These are phyloP conservation scores for Pseudolaguvia tuberculata DNA, from an alignment of 2,113 vertebrate genomes.

Conservation along the genomic window DNA sequence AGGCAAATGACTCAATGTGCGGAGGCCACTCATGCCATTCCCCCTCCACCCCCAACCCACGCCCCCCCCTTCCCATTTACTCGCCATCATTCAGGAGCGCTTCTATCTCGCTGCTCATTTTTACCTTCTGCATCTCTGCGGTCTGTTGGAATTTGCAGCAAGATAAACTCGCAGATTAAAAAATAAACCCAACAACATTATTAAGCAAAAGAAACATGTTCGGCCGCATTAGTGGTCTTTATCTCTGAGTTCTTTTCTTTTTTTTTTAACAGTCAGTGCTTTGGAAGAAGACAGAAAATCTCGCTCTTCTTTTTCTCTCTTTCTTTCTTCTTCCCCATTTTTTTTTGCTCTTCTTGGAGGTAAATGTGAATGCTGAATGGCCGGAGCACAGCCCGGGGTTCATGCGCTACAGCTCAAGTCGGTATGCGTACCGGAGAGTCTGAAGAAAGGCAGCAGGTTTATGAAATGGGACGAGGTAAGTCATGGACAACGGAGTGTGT, in stretches of 20 bases:
- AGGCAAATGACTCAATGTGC: constrained; percentile 52
- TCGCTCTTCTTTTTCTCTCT: constrained; percentile 33
- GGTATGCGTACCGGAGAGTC: constrained; percentile 72
- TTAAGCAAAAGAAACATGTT: neutral
- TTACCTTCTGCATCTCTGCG: constrained; percentile 12
- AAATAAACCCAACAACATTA: neutral
- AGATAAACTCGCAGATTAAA: neutral
- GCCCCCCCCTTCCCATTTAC: constrained; percentile 48
- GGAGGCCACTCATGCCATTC: constrained; percentile 45
- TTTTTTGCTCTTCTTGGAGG: constrained; percentile 23
- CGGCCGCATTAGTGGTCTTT: constrained; percentile 22
- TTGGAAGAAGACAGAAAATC: constrained; percentile 38
- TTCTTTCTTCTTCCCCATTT: neutral
- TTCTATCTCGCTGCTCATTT: constrained; percentile 44
- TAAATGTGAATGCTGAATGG: constrained; percentile 70
- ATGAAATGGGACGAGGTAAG: constrained; percentile 93
- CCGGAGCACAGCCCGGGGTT: constrained; percentile 84
- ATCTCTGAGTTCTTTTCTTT: constrained; percentile 9
- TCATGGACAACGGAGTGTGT: constrained; percentile 9
- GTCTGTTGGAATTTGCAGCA: constrained; percentile 23
- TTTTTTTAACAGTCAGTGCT: constrained; percentile 18
- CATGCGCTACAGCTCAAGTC: constrained; percentile 85
- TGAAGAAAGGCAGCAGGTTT: constrained; percentile 85
- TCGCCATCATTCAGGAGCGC: constrained; percentile 48
- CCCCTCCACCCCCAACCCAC: constrained; percentile 42